Evolutionary conservation across 2,113 vertebrate species (phyloP).

Genomic region (Gadus chalcogrammus): DNA sequence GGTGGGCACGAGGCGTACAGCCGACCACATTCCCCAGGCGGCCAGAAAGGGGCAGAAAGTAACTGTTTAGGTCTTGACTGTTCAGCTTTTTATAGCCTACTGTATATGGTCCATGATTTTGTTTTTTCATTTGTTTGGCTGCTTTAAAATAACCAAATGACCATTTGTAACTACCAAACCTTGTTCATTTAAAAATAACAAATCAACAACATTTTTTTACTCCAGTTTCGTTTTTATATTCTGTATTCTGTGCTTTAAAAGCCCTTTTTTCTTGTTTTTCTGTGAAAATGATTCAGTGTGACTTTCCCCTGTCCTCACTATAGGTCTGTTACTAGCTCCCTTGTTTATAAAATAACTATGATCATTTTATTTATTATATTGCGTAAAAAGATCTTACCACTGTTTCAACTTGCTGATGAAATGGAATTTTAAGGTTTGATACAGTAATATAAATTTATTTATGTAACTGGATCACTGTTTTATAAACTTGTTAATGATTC

Average conservation of each 20-base stretch:
- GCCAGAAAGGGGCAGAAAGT: constrained; percentile 81
- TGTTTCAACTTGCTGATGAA: constrained; percentile 99
- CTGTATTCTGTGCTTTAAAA: constrained; percentile 92
- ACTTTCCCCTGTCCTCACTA: constrained; percentile 84
- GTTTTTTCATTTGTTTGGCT: constrained; percentile 99
- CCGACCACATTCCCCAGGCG: too few relatives aligned
- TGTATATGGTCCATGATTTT: constrained; percentile 71
- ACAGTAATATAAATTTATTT: constrained; percentile 99
- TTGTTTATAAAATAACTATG: constrained; percentile 82
- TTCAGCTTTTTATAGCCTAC: constrained; percentile 63
- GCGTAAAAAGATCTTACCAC: constrained; percentile 94
- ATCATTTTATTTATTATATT: constrained; percentile 99
- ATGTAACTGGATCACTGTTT: constrained; percentile 99
- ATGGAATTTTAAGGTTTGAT: constrained; percentile 98
- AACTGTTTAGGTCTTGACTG: constrained; percentile 80
- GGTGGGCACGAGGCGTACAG: too few relatives aligned
- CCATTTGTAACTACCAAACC: constrained; percentile 97
- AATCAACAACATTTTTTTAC: constrained; percentile 93
- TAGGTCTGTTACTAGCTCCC: constrained; percentile 86
- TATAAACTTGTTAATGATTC: constrained; percentile 99
- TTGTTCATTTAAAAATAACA: constrained; percentile 90
- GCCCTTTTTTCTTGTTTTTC: constrained; percentile 74
- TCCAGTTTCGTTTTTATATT: constrained; percentile 79
- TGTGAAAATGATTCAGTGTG: constrained; percentile 84
- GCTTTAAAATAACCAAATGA: constrained; percentile 99